Conservation (phyloP, 2,797 vertebrate genomes). For the Adrianichthys oophorus region DNA sequence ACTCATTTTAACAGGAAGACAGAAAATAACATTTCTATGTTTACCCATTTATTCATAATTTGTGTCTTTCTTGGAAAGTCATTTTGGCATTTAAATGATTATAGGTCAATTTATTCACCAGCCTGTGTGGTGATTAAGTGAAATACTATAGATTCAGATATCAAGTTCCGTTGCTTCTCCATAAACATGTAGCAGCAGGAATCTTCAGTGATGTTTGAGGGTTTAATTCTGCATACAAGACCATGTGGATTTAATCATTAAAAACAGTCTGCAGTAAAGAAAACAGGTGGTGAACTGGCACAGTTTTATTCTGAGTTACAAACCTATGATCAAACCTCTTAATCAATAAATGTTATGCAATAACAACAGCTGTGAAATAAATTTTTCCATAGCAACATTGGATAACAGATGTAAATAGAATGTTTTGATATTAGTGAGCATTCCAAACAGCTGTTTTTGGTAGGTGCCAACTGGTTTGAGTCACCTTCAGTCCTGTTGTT, state of each 20-base stretch:
- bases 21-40: neutral
- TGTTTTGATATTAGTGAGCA: slow-evolving; percentile 42
- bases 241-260: slow-evolving; percentile 37
- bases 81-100: neutral
- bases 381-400: slow-evolving; percentile 68
- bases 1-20: slow-evolving; percentile 41
- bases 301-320: slow-evolving; percentile 53
- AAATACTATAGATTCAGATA: slow-evolving; percentile 28
- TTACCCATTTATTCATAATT: slow-evolving; percentile 27
- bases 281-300: slow-evolving; percentile 60
- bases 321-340: slow-evolving; percentile 48
- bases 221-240: slow-evolving; percentile 27
- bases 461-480: slow-evolving; percentile 64
- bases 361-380: slow-evolving; percentile 65
- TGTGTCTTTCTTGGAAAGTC: slow-evolving; percentile 17
- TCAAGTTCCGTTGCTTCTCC: slow-evolving; percentile 30
- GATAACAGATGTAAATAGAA: slow-evolving; percentile 66
- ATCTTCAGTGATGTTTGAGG: slow-evolving; percentile 13
- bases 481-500: slow-evolving; percentile 47
- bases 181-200: slow-evolving; percentile 55
- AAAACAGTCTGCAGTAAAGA: slow-evolving; percentile 29
- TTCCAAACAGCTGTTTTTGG: slow-evolving; percentile 46
- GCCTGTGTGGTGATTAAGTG: slow-evolving; percentile 52
- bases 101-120: slow-evolving; percentile 53
- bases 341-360: slow-evolving; percentile 59